Percentiles rank a stretch among this genome's conserved stretches.
phyloP scores from a whole-genome alignment of 2,797 vertebrate genomes.

The Miichthys miiuy region DNA sequence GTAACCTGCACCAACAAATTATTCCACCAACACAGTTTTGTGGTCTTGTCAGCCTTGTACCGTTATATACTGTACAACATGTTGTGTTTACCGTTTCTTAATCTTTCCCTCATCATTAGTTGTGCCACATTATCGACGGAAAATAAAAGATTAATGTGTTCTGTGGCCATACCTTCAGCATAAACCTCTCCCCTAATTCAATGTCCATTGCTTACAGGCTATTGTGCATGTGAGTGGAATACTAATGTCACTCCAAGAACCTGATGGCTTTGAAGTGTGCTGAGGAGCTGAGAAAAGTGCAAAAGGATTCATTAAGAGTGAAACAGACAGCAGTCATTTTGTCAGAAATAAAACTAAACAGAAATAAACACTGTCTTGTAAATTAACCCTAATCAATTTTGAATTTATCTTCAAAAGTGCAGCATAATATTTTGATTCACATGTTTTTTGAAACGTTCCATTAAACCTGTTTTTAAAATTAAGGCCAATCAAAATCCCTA shows the following conservation, averaged over 20 bases:
- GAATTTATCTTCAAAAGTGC: neutral
- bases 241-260: constrained; percentile 67
- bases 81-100: constrained; percentile 55
- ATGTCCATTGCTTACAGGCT: constrained; percentile 75
- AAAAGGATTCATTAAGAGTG: constrained; percentile 30
- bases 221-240: constrained; percentile 75
- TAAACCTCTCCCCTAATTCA: constrained; percentile 78
- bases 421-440: neutral
- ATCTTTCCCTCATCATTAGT: constrained; percentile 71
- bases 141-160: constrained; percentile 80
- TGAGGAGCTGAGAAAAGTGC: constrained; percentile 42
- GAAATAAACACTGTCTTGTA: neutral
- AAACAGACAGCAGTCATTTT: constrained; percentile 17
- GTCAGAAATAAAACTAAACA: neutral
- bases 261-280: constrained; percentile 72
- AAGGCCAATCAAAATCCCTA: neutral
- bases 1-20: constrained; percentile 21
- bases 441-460: neutral
- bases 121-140: constrained; percentile 70
- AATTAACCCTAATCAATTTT: neutral
- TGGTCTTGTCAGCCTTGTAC: constrained; percentile 43
- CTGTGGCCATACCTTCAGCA: constrained; percentile 71
- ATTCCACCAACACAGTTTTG: constrained; percentile 12
- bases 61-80: constrained; percentile 41
- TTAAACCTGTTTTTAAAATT: neutral